Evolutionary conservation across 2,113 vertebrate species (phyloP).

Genomic region (Columbina picui): DNA sequence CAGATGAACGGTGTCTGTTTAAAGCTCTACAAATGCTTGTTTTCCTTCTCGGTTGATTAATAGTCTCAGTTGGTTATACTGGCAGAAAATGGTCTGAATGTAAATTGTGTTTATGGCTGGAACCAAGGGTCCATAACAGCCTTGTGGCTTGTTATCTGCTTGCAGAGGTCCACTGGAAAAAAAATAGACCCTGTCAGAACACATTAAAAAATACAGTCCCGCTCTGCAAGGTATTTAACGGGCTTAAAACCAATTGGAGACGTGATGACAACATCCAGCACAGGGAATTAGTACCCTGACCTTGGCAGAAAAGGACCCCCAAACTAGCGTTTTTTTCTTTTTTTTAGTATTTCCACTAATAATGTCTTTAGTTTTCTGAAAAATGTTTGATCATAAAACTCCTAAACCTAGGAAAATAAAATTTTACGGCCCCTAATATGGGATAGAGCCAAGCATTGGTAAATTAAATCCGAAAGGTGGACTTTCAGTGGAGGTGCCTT

Average conservation of each 20-base stretch:
- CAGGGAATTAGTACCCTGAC: background rate
- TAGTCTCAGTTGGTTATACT: conserved; percentile 20
- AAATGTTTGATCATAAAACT: background rate
- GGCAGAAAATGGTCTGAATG: conserved; percentile 52
- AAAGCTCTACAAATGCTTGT: conserved; percentile 45
- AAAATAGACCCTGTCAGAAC: conserved; percentile 5
- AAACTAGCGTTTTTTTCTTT: background rate
- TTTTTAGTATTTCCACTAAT: background rate
- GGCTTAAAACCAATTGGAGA: background rate
- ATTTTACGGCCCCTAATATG: background rate
- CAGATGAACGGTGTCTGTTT: conserved; percentile 39
- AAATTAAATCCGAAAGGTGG: conserved; percentile 13
- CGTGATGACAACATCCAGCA: background rate
- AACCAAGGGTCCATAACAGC: background rate
- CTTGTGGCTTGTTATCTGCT: conserved; percentile 3
- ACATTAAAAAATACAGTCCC: background rate
- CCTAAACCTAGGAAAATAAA: background rate
- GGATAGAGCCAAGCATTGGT: background rate
- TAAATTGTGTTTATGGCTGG: conserved; percentile 59
- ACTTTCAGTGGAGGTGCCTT: background rate
- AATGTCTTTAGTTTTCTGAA: background rate
- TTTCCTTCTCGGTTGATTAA: conserved; percentile 62
- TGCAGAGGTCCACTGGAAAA: background rate
- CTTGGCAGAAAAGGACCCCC: background rate
- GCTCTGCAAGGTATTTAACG: background rate